phyloP scores from a whole-genome alignment of 2,113 vertebrate species.

The Cyanoramphus novaezelandiae region DNA sequence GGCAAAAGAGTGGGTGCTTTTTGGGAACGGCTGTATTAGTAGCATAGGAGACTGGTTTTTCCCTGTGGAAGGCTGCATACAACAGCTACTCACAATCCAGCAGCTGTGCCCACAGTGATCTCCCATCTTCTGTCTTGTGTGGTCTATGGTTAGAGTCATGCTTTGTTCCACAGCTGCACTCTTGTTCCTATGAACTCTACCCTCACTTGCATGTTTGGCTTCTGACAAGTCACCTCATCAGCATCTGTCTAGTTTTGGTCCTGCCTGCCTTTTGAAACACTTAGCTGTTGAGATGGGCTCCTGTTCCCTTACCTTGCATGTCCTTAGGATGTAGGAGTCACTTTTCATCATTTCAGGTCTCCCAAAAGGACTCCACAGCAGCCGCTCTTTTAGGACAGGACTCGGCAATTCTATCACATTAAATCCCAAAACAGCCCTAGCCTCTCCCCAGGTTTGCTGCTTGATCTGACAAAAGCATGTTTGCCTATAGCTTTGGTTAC shows the following conservation, averaged over 20 bases:
- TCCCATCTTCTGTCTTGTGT: not conserved
- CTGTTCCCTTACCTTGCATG: fast-evolving
- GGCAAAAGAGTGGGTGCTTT: not conserved
- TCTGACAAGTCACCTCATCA: not conserved
- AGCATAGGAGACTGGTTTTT: not conserved
- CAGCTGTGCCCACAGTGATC: not conserved
- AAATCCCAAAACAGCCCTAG: not conserved
- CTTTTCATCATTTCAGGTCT: not conserved
- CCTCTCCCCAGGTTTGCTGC: not conserved
- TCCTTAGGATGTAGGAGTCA: not conserved
- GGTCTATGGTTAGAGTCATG: not conserved
- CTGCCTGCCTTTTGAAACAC: fast-evolving
- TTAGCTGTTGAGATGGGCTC: not conserved
- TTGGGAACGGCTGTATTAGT: not conserved
- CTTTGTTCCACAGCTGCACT: not conserved
- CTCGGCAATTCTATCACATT: not conserved
- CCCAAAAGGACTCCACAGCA: not conserved
- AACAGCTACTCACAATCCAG: not conserved
- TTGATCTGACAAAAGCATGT: not conserved
- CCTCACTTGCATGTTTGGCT: not conserved
- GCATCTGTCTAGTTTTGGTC: not conserved
- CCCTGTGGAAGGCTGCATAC: fast-evolving
- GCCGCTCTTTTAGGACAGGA: not conserved
- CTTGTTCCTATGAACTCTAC: not conserved
- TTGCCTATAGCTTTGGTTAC: not conserved